Evolutionary conservation across 1,140 invertebrate genomes (phyloP), one percentile per base, ranked within the genome.

Genomic region (Zaprionus kolodkinae): DNA sequence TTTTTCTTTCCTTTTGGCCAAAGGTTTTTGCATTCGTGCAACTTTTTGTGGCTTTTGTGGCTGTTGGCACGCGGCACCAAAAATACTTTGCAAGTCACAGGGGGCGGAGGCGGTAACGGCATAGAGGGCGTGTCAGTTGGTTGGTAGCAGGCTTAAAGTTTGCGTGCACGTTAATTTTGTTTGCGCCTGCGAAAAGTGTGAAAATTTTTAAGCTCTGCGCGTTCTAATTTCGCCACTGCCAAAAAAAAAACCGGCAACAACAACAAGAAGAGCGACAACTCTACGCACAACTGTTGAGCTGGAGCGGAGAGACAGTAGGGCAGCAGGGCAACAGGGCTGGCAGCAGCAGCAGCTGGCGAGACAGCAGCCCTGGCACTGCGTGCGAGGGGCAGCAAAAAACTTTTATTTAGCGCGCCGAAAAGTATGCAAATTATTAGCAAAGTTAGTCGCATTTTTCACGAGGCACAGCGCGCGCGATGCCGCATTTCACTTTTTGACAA

Each of bases 381-480:
- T 30, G 27, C 7, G 50, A 54, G 55, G 71, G 43, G 50, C 48
- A 12, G 17, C 33, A 50, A 78, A 78, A 80, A 80, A 84, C 64
- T 87, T 88, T 78, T 69, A 48, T 55, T 40, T 55, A 40, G 9
- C 56, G 80, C 81, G 77, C 82, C 74, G 70, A 88, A 88, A 88
- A 89, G 80, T 81, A 88, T 89, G 84, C 81, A 88, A 88, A 88
- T 88, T 88, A 88, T 88, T 84, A 89, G 78, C 43, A 88, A 84
- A 88, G 84, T 89, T 88, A 78, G 70, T 69, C 79, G 55, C 84
- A 88, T 88, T 88, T 87, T 78, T 87, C 77, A 87, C 76, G 52
- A 64, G 48, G 43, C 65, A 56, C 21, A 21, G 21, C 1, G 21
- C 1, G 21, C 21, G 17, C 6, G 6, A 30, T 3, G 27, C 38